Conservation (phyloP, 2,113 vertebrate species). For the Xyrauchen texanus region DNA sequence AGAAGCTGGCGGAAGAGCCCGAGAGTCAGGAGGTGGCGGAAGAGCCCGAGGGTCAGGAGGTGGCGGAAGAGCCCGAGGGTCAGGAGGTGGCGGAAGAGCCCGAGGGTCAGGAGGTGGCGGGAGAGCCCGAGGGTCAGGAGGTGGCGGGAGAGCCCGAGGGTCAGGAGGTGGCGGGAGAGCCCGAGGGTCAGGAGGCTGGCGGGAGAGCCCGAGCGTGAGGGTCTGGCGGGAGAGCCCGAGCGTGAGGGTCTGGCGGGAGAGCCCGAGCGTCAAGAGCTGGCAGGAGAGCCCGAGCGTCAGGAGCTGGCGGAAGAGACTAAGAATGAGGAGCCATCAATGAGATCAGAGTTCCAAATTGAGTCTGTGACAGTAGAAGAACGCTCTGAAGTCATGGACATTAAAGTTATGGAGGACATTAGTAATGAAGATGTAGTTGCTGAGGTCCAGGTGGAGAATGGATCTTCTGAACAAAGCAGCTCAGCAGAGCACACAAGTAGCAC, state of each 20-base stretch:
- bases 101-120: constrained; percentile 45
- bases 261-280: no score
- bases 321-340: constrained; percentile 55
- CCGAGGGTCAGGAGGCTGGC: constrained; percentile 45
- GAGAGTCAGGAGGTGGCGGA: constrained; percentile 47
- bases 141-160: constrained; percentile 38
- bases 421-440: background rate
- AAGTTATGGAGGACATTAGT: background rate
- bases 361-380: background rate
- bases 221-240: constrained; percentile 45
- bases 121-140: constrained; percentile 53
- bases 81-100: constrained; percentile 52
- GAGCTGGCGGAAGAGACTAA: constrained; percentile 42
- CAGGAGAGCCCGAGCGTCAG: no score
- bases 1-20: constrained; percentile 41
- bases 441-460: constrained; percentile 1
- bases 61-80: constrained; percentile 39
- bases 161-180: constrained; percentile 52
- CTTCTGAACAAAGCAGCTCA: background rate
- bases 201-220: constrained; percentile 49
- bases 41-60: constrained; percentile 52
- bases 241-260: constrained; percentile 47
- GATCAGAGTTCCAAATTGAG: background rate
- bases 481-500: background rate
- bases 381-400: constrained; percentile 4